phyloP scores from a whole-genome alignment of 2,888 invertebrate species.

The Yponomeuta cagnagella region DNA sequence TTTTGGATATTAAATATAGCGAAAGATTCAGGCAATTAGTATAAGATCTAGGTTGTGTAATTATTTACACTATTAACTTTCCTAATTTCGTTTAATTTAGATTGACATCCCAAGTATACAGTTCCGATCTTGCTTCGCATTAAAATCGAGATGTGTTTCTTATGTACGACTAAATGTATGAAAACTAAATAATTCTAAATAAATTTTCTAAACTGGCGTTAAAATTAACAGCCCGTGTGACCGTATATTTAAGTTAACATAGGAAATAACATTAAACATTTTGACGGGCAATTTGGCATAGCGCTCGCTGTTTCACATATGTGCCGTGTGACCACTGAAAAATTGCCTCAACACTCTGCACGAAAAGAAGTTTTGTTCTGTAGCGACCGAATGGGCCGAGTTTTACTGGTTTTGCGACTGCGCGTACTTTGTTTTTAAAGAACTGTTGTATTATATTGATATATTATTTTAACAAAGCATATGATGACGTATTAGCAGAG shows the following conservation, averaged over 20 bases:
- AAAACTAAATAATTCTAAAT: background rate
- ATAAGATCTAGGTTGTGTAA: too few species aligned
- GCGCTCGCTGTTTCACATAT: constrained; percentile 30
- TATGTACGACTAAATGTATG: too few species aligned
- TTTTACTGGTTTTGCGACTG: background rate
- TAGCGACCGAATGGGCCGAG: background rate
- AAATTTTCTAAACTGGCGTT: background rate
- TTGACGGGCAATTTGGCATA: constrained; percentile 60
- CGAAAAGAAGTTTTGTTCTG: background rate
- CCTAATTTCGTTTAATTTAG: too few species aligned
- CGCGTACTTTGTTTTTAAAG: background rate
- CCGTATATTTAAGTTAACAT: background rate
- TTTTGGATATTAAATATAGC: too few species aligned
- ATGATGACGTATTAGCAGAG: too few species aligned
- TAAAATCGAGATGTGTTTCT: too few species aligned
- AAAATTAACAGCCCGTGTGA: background rate
- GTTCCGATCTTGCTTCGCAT: too few species aligned
- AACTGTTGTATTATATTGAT: too few species aligned
- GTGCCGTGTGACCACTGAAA: constrained; percentile 34
- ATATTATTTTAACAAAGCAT: too few species aligned
- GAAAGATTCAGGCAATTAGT: too few species aligned
- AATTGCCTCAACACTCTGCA: constrained; percentile 29
- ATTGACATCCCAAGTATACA: too few species aligned
- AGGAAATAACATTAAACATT: constrained; percentile 46
- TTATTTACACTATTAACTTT: too few species aligned